Evolutionary conservation across 2,888 invertebrate species (phyloP).

Genomic region (Liodrosophila aerea): DNA sequence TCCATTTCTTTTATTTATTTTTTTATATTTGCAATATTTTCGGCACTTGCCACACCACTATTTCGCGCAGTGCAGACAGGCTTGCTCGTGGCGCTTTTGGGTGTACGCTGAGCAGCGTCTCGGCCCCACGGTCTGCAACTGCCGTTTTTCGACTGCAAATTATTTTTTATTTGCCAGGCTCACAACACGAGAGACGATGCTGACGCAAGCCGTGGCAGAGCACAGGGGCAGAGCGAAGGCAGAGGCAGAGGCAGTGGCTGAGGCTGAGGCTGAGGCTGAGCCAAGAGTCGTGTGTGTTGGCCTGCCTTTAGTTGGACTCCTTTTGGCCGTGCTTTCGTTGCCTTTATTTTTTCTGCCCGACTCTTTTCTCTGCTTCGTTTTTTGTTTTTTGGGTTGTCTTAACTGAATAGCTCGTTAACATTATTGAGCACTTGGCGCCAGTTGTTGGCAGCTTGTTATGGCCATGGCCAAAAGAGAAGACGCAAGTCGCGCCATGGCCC

Average conservation of each 20-base stretch:
- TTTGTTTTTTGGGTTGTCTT: conserved; percentile 65
- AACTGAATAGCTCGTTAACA: conserved; percentile 81
- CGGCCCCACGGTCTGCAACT: conserved; percentile 20
- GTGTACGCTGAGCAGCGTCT: not conserved
- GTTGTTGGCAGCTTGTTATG: conserved; percentile 81
- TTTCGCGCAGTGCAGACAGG: not conserved
- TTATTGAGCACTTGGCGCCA: conserved; percentile 83
- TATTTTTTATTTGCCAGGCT: conserved; percentile 67
- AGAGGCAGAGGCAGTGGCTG: not conserved
- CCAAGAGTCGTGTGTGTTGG: not conserved
- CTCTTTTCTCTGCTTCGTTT: conserved; percentile 20
- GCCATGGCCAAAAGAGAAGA: conserved; percentile 46
- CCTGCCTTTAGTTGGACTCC: conserved; percentile 36
- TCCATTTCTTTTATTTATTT: no score
- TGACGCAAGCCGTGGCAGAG: not conserved
- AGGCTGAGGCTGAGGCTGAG: conserved; percentile 20
- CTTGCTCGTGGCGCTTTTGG: no score
- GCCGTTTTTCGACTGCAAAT: conserved; percentile 70
- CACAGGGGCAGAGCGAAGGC: not conserved
- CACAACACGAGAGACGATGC: conserved; percentile 14
- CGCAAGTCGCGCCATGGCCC: conserved; percentile 63
- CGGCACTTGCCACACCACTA: no score
- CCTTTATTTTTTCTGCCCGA: conserved; percentile 34
- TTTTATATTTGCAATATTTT: no score
- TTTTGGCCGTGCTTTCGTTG: conserved; percentile 28